Evolutionary conservation across 2,797 vertebrate species (phyloP).

Genomic region (Gymnodraco acuticeps): DNA sequence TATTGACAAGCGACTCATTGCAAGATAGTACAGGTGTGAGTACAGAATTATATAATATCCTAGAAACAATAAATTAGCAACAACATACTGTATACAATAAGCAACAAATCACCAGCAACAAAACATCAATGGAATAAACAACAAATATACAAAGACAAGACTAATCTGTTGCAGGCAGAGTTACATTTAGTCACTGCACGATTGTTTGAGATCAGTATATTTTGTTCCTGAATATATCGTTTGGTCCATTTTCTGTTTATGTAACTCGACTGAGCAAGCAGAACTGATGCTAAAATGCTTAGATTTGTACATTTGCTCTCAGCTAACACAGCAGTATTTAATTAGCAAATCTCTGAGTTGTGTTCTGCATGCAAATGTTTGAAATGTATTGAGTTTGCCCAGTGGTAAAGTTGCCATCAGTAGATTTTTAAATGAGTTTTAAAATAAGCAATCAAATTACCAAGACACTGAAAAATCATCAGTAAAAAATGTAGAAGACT

Average conservation of each 20-base stretch:
- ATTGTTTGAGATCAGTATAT: neutral
- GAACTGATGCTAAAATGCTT: neutral
- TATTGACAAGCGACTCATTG: conserved; percentile 2
- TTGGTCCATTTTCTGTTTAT: neutral
- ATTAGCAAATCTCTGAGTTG: neutral
- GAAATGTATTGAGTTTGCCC: neutral
- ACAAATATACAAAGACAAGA: too few species aligned
- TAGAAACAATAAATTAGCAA: too few species aligned
- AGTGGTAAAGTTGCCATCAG: conserved; percentile 9
- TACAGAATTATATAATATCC: neutral
- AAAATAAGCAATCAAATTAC: conserved; percentile 17
- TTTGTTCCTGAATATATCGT: neutral
- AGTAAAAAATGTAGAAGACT: conserved; percentile 21
- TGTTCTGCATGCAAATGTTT: conserved; percentile 22
- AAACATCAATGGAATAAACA: too few species aligned
- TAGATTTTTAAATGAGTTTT: neutral
- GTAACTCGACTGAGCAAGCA: neutral
- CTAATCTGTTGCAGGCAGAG: too few species aligned
- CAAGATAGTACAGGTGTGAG: neutral
- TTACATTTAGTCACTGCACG: too few species aligned
- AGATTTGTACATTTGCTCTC: neutral
- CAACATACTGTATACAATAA: too few species aligned
- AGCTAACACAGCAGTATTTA: neutral
- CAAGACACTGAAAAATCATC: conserved; percentile 26
- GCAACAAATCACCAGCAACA: too few species aligned